Conservation (phyloP, 2,888 invertebrate species). For the Epinotia nisella region DNA sequence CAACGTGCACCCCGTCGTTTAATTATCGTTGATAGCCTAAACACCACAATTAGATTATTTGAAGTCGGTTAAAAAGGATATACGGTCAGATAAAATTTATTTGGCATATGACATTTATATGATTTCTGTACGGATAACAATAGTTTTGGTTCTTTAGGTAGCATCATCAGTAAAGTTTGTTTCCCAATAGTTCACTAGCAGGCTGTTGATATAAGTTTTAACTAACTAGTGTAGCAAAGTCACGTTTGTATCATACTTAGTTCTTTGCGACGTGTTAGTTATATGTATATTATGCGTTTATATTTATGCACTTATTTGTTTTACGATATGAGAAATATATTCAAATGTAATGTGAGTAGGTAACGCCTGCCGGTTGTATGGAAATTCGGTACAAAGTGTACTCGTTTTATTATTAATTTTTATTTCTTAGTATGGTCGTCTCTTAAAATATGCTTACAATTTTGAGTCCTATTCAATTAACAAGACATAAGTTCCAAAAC, state of each 20-base stretch:
- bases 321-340: neutral
- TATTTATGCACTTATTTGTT: neutral
- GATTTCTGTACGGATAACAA: neutral
- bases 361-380: neutral
- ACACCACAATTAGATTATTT: no score
- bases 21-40: no score
- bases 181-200: slow-evolving; percentile 24
- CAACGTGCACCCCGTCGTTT: no score
- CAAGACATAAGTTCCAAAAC: neutral
- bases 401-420: neutral
- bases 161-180: slow-evolving; percentile 23
- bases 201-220: slow-evolving; percentile 28
- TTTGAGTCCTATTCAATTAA: neutral
- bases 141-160: neutral
- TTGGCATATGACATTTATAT: no score
- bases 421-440: neutral
- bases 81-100: no score
- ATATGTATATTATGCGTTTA: no score
- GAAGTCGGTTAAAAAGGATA: no score
- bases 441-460: neutral
- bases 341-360: neutral
- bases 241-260: neutral
- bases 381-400: neutral
- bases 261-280: slow-evolving; percentile 10
- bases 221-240: slow-evolving; percentile 26